Percentiles rank a stretch among this genome's conserved stretches.
Evolutionary conservation across 1,140 invertebrate genomes (phyloP).

Genomic region (Globodera ellingtonae): DNA sequence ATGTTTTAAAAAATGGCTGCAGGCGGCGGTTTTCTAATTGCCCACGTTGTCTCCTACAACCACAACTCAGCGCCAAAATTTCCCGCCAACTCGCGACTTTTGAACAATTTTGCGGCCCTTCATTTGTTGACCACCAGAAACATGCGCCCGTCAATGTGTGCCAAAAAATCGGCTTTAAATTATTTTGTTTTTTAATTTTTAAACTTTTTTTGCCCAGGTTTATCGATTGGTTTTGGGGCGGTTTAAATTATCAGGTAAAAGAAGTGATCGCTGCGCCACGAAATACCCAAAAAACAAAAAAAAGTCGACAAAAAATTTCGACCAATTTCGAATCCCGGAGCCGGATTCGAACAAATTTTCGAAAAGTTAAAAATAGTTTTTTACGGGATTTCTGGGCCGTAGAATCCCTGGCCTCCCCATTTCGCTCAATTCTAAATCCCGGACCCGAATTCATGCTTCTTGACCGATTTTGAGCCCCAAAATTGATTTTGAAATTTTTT

Average conservation of each 20-base stretch:
- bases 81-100: slow-evolving; percentile 55
- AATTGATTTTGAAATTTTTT: slow-evolving; percentile 7
- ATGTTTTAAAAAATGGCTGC: not conserved
- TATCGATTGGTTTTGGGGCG: slow-evolving; percentile 66
- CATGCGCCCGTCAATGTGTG: slow-evolving; percentile 58
- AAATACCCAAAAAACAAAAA: too few relatives aligned
- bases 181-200: not conserved
- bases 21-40: slow-evolving; percentile 58
- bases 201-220: slow-evolving; percentile 2
- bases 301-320: too few relatives aligned
- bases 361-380: too few relatives aligned
- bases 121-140: slow-evolving; percentile 65
- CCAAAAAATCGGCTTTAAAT: not conserved
- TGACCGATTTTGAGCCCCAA: not conserved
- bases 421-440: too few relatives aligned
- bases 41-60: slow-evolving; percentile 60
- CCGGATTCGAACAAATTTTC: too few relatives aligned
- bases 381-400: too few relatives aligned
- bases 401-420: too few relatives aligned
- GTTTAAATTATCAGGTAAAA: slow-evolving; percentile 63
- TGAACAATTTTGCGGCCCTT: slow-evolving; percentile 65
- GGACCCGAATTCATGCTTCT: too few relatives aligned
- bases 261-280: too few relatives aligned
- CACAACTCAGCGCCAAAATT: slow-evolving; percentile 64
- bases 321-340: too few relatives aligned